These are phyloP conservation scores for Styela plicata DNA, from an alignment of 23 tunicate species.

Conservation along the genomic window DNA sequence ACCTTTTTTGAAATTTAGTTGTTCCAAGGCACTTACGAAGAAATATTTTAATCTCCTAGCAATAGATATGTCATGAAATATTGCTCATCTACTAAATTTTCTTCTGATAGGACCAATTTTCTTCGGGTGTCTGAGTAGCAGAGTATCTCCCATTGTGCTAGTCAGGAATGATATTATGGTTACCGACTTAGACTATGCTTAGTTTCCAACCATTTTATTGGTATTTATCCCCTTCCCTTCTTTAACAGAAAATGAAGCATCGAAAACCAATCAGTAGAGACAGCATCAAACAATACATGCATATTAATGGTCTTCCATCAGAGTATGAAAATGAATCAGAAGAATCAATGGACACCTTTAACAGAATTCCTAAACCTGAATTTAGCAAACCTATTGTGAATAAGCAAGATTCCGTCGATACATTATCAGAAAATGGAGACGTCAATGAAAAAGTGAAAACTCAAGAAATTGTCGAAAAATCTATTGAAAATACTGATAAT, in stretches of 20 bases:
- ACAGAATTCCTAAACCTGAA: not conserved
- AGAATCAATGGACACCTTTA: not conserved
- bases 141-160: no score
- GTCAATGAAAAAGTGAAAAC: not conserved
- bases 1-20: no score
- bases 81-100: no score
- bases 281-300: constrained; percentile 49
- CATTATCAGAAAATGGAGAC: not conserved
- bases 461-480: no score
- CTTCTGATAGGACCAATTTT: no score
- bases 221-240: not conserved
- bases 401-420: constrained; percentile 13
- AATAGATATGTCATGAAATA: no score
- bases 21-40: no score
- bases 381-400: not conserved
- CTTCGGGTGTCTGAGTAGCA: no score
- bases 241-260: constrained; percentile 50
- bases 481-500: not conserved
- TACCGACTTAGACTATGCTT: no score
- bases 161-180: no score
- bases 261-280: constrained; percentile 72
- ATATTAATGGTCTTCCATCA: constrained; percentile 42
- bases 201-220: no score
- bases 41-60: no score
- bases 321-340: constrained; percentile 34